Base-by-base conservation (phyloP, 2,113 vertebrate genomes). In the Gobius niger region DNA sequence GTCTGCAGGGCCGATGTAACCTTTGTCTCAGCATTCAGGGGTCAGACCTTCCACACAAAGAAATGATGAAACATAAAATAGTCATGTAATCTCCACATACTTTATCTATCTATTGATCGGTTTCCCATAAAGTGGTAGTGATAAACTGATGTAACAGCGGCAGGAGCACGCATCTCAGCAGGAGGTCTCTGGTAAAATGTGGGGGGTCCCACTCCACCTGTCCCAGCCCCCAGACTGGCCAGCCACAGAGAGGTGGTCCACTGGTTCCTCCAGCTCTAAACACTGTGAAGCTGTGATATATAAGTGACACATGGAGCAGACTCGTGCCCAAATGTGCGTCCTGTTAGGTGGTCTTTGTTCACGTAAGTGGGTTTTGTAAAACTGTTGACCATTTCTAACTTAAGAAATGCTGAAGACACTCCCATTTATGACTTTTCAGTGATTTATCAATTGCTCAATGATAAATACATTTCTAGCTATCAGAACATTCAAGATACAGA, bases 211-310 rank as follows among this genome's bases (percentile, higher is more conserved):
- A 9, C 66, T 82, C 83, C 91, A 91, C 90, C 89, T 92, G 90
- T 92, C 88, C 74, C 49, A 59, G 79, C 82, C 83, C 46, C 16
- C 79, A 66, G 67, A 63, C 40, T 72, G 84, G 88, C 90, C 90
- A 84, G 57, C 68, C 54, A 40, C 73, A 81, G 73, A 75, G 85
- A 85, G 87, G 90, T 89, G 89, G 88, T 88, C 87, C 67, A 56
- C 73, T 76, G 81, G 72, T 84, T 68, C 87, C 67, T 83, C 81
- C 86, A 86, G 73, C 65, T 57, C 87, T 89, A 80, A 87, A 89
- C 88, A 88, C 89, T 91, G 89, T 90, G 91, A 91, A 91, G 88
- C 87, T 54, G 52, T 54, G 88, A 92, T 87, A 91, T 79, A 92
- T 88, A 41, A 15, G 56, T 59, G 41, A 59, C 56, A 59, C 54